phyloP scores from a whole-genome alignment of 2,888 invertebrate genomes.

The Ptychoptera albimana region DNA sequence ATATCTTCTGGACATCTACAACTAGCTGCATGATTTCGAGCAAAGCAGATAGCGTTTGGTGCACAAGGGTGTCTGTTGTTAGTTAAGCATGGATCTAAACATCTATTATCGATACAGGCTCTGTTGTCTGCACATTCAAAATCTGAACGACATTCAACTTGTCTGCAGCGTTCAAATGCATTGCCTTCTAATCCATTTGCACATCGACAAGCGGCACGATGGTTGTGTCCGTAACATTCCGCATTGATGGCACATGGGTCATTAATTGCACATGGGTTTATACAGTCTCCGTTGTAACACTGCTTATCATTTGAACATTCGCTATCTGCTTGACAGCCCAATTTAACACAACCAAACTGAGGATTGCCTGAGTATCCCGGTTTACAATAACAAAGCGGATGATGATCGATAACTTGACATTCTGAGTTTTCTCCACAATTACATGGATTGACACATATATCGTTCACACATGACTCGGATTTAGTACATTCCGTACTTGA shows the following conservation, averaged over 20 bases:
- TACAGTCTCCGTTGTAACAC: conserved; percentile 68
- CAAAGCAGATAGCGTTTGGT: conserved; percentile 64
- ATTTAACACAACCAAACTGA: conserved; percentile 61
- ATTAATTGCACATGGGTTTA: conserved; percentile 62
- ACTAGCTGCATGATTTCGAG: conserved; percentile 61
- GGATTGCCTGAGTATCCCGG: conserved; percentile 76
- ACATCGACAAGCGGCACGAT: conserved; percentile 67
- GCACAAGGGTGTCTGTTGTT: conserved; percentile 50
- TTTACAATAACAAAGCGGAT: conserved; percentile 70
- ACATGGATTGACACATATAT: conserved; percentile 66
- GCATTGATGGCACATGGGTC: conserved; percentile 75
- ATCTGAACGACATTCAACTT: conserved; percentile 62
- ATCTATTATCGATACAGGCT: conserved; percentile 54
- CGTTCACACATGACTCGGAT: conserved; percentile 70
- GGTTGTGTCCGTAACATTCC: conserved; percentile 65
- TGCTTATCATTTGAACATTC: conserved; percentile 68
- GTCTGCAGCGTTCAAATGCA: conserved; percentile 60
- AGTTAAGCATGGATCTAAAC: conserved; percentile 60
- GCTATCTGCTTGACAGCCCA: conserved; percentile 66
- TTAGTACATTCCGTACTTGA: conserved; percentile 66
- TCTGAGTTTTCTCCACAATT: conserved; percentile 71
- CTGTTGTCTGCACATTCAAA: conserved; percentile 63
- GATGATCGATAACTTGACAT: conserved; percentile 67
- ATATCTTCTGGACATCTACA: conserved; percentile 70
- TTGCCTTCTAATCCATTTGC: conserved; percentile 61